phyloP scores from a whole-genome alignment of 2,888 invertebrate genomes.

The Isoperla grammatica region DNA sequence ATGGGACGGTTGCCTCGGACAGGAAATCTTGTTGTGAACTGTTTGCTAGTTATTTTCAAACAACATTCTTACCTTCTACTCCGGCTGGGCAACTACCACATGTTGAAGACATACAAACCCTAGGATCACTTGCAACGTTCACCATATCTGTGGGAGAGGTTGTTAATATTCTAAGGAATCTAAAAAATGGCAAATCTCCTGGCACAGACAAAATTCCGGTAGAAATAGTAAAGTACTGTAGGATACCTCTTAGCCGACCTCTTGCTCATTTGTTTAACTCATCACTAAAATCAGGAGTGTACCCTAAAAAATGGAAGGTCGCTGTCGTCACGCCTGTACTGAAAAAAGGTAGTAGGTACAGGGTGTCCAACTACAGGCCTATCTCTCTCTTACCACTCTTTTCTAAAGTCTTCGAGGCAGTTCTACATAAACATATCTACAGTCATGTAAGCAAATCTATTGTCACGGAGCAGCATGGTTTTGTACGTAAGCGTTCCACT shows the following conservation, averaged over 20 bases:
- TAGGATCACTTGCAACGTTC: not conserved
- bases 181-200: not conserved
- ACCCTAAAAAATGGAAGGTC: not conserved
- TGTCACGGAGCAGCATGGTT: not conserved
- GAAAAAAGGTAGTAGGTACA: not conserved
- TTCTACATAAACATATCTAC: not conserved
- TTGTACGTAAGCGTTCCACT: not conserved
- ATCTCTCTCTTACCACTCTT: not conserved
- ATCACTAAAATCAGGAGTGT: not conserved
- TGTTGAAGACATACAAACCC: not conserved
- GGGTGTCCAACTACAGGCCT: not conserved
- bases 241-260: not conserved
- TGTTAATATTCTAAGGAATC: not conserved
- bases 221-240: not conserved
- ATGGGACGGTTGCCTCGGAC: not conserved
- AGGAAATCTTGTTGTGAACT: not conserved
- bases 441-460: not conserved
- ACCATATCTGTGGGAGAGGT: not conserved
- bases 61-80: not conserved
- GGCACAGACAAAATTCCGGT: constrained; percentile 1
- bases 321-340: not conserved
- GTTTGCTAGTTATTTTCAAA: not conserved
- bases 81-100: not conserved
- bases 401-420: not conserved
- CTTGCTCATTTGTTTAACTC: not conserved